Conservation (phyloP, 2,888 invertebrate genomes). For the Scaptomyza polygonia region DNA sequence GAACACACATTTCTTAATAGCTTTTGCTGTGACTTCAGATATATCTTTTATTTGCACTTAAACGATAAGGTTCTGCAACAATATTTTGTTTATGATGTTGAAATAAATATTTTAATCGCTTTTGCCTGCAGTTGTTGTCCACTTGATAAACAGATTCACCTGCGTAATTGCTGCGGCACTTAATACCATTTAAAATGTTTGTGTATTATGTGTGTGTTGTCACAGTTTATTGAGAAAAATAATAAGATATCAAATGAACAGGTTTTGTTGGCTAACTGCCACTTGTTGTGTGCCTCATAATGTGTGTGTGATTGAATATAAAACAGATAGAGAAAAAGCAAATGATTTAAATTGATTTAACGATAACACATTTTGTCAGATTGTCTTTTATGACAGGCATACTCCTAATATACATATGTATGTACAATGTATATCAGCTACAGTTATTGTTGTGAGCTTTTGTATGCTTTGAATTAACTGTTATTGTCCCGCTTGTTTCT, state of each 20-base stretch:
- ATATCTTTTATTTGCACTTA: slow-evolving; percentile 12
- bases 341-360: neutral
- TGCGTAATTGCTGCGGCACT: slow-evolving; percentile 10
- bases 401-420: slow-evolving; percentile 1
- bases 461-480: slow-evolving; percentile 11
- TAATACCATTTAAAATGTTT: slow-evolving; percentile 4
- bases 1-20: neutral
- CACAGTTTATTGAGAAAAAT: slow-evolving; percentile 2
- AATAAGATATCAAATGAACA: slow-evolving; percentile 13
- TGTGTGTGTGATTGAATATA: neutral
- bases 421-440: neutral
- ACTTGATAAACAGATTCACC: slow-evolving; percentile 19
- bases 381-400: slow-evolving; percentile 6
- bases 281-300: neutral
- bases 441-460: slow-evolving; percentile 20
- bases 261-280: neutral
- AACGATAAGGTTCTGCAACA: slow-evolving; percentile 20
- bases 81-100: slow-evolving; percentile 13
- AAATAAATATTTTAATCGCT: slow-evolving; percentile 5
- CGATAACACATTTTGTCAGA: neutral
- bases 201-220: slow-evolving; percentile 13
- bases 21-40: neutral
- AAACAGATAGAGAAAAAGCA: neutral
- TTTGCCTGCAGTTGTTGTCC: neutral
- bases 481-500: slow-evolving; percentile 25